Percentiles rank a stretch among this genome's conserved stretches.
Conservation (phyloP, 2,113 vertebrate species). For the Nerophis ophidion region DNA sequence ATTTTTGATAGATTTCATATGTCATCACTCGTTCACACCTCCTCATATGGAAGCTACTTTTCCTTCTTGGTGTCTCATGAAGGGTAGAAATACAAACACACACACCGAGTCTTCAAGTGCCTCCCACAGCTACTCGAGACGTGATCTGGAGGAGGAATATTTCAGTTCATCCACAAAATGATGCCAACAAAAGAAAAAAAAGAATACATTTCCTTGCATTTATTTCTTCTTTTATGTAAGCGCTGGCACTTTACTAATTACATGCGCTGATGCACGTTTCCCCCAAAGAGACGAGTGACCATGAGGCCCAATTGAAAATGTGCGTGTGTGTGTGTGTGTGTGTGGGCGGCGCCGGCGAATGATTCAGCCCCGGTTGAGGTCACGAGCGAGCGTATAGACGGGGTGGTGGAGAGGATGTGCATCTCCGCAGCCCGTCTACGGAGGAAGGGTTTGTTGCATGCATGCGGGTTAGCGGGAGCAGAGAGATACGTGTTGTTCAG, state of each 20-base stretch:
- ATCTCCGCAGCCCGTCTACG: constrained; percentile 8
- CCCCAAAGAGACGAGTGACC: constrained; percentile 15
- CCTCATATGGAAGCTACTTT: too few relatives aligned
- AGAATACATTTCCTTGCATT: not conserved
- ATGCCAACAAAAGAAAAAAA: not conserved
- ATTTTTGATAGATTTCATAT: too few relatives aligned
- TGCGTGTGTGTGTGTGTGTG: constrained; percentile 7
- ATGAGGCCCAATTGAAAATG: constrained; percentile 27
- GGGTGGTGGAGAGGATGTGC: not conserved
- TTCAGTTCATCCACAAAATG: not conserved
- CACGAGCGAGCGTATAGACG: constrained; percentile 26
- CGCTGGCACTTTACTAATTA: constrained; percentile 28
- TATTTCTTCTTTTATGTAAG: constrained; percentile 13
- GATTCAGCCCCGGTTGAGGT: constrained; percentile 36
- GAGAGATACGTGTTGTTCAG: constrained; percentile 25
- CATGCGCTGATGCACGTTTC: constrained; percentile 26
- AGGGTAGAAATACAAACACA: not conserved
- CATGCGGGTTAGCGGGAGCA: constrained; percentile 1
- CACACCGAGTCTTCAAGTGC: not conserved
- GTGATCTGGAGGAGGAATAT: constrained; percentile 1
- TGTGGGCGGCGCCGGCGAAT: not conserved
- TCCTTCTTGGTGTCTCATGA: too few relatives aligned
- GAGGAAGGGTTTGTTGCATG: constrained; percentile 8
- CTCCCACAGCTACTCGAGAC: constrained; percentile 4
- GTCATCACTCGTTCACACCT: too few relatives aligned